Conservation (phyloP, 1,140 invertebrate genomes). For the Caenorhabditis briggsae region DNA sequence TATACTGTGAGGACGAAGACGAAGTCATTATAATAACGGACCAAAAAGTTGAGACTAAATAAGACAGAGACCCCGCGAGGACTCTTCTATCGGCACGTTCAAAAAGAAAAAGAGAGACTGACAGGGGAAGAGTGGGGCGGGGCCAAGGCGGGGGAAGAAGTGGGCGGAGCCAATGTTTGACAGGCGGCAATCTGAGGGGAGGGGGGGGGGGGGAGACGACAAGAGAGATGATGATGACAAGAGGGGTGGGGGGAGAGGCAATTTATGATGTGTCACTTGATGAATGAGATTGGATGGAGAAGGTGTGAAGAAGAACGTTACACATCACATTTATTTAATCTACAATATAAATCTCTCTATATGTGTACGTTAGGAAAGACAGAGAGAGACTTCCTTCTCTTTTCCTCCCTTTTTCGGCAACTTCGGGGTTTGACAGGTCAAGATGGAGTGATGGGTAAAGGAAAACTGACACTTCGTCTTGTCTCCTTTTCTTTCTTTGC, state of each 20-base stretch:
- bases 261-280: slow-evolving; percentile 55
- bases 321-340: slow-evolving; percentile 41
- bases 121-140: not conserved
- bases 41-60: not conserved
- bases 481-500: too few species aligned
- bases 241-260: slow-evolving; percentile 33
- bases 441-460: slow-evolving; percentile 55
- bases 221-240: not conserved
- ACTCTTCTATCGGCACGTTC: slow-evolving; percentile 39
- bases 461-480: slow-evolving; percentile 31
- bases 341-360: not conserved
- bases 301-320: slow-evolving; percentile 21
- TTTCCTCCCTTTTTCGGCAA: slow-evolving; percentile 6
- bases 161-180: not conserved
- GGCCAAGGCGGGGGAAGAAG: not conserved
- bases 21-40: not conserved
- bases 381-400: not conserved
- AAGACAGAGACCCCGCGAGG: not conserved
- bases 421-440: slow-evolving; percentile 15
- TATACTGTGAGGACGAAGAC: slow-evolving; percentile 24
- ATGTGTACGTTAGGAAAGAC: too few species aligned
- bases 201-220: not conserved
- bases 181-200: slow-evolving; percentile 34
- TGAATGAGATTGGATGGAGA: slow-evolving; percentile 7
- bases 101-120: slow-evolving; percentile 31